Conservation (phyloP, 2,797 vertebrate genomes). For the Sebastes taczanowskii region DNA sequence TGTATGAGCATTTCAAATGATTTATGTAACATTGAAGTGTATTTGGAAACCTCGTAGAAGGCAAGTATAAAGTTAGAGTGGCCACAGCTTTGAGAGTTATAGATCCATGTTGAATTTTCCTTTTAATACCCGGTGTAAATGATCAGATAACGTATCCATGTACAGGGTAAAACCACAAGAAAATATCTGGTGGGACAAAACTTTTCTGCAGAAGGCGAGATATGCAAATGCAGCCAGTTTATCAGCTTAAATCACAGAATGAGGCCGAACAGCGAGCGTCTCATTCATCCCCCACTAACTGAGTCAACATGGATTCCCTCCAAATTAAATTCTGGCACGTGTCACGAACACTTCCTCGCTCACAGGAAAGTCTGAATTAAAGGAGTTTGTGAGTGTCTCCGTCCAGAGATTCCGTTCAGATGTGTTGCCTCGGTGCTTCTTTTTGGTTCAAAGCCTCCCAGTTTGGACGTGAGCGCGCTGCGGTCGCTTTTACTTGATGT, state of each 20-base stretch:
- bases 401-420: neutral
- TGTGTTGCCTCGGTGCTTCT: neutral
- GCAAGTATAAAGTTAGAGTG: neutral
- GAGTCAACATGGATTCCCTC: conserved; percentile 12
- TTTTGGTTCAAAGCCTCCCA: neutral
- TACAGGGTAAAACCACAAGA: neutral
- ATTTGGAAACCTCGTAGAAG: neutral
- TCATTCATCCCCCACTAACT: conserved; percentile 5
- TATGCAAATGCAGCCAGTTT: neutral
- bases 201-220: neutral
- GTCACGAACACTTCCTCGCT: neutral
- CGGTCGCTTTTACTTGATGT: neutral
- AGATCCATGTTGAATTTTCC: neutral
- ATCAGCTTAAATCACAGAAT: neutral
- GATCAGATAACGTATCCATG: neutral
- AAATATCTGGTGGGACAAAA: neutral
- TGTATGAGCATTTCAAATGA: neutral
- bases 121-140: neutral
- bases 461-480: neutral
- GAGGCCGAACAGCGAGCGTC: neutral
- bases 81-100: neutral
- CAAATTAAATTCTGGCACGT: neutral
- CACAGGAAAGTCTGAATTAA: neutral
- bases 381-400: neutral
- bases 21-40: neutral